Conservation (phyloP, 1,140 invertebrate genomes). For the Pogonomyrmex californicus region DNA sequence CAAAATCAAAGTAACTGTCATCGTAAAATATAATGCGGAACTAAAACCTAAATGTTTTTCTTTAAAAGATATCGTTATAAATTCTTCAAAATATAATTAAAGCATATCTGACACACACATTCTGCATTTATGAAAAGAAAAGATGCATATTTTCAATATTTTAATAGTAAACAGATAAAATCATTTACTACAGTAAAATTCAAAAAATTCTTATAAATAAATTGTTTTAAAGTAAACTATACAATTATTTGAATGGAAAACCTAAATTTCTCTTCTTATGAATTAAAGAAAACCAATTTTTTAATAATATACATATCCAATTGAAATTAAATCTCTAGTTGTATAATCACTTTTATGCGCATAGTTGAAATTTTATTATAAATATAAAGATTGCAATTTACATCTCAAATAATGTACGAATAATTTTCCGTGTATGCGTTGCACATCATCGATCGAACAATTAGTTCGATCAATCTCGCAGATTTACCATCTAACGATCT, state of each 20-base stretch:
- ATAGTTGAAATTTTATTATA: neutral
- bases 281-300: neutral
- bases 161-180: neutral
- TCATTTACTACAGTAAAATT: neutral
- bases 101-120: neutral
- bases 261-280: neutral
- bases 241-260: neutral
- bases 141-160: neutral
- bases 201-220: neutral
- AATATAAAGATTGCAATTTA: neutral
- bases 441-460: constrained; percentile 49
- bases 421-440: constrained; percentile 34
- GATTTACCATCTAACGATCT: neutral
- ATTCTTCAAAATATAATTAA: neutral
- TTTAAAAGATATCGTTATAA: neutral
- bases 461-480: constrained; percentile 45
- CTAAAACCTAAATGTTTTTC: neutral
- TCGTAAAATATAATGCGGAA: neutral
- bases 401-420: neutral
- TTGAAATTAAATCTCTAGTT: neutral
- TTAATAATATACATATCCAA: neutral
- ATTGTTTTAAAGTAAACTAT: neutral
- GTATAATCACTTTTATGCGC: neutral
- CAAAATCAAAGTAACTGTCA: neutral
- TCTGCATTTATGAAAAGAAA: neutral